Percentiles rank a stretch among this genome's conserved stretches.
phyloP scores from a whole-genome alignment of 2,797 vertebrate genomes.

The Aplochiton taeniatus region DNA sequence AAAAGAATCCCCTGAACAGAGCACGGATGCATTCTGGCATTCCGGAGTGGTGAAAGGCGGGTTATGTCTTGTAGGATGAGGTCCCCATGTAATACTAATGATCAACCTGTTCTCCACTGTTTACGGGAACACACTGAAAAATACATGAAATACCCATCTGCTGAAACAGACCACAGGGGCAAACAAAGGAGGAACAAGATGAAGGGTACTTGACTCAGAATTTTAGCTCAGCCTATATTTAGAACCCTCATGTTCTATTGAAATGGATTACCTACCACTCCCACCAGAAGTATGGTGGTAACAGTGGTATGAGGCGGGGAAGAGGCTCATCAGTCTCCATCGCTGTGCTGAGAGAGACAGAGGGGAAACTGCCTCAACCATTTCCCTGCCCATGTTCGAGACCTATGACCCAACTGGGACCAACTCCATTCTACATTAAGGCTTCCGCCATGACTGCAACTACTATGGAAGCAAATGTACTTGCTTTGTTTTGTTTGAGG shows the following conservation, averaged over 20 bases:
- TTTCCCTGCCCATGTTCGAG: not conserved
- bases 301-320: constrained; percentile 9
- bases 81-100: constrained; percentile 20
- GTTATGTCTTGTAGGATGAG: constrained; percentile 4
- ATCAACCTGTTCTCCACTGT: constrained; percentile 13
- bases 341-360: constrained; percentile 20
- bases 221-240: constrained; percentile 35
- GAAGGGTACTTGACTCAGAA: constrained; percentile 28
- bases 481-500: no score
- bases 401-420: no score
- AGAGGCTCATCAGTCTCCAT: constrained; percentile 22
- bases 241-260: constrained; percentile 19
- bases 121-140: constrained; percentile 30
- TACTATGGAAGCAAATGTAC: no score
- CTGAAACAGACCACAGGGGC: constrained; percentile 30
- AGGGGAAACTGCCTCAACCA: constrained; percentile 7
- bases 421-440: not conserved
- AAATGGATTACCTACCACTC: constrained; percentile 27
- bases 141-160: constrained; percentile 50
- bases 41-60: not conserved
- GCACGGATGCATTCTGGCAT: not conserved
- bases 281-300: constrained; percentile 10
- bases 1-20: not conserved
- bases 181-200: constrained; percentile 36
- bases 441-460: constrained; percentile 26